Base-by-base conservation (phyloP, 2,888 invertebrate genomes). In the Thymelicus sylvestris region DNA sequence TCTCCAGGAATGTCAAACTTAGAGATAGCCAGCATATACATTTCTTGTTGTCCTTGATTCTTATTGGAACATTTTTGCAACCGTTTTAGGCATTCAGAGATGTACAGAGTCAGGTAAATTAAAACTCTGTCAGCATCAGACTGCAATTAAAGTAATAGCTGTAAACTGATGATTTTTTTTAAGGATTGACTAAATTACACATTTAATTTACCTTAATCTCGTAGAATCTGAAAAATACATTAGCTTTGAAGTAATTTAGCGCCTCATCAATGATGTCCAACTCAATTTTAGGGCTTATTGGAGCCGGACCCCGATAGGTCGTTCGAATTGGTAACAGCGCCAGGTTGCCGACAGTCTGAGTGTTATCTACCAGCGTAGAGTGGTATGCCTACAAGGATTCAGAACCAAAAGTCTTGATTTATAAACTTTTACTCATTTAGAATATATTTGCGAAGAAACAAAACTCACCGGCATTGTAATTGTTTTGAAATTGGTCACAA, bases 181-280 rank as follows among this genome's bases (percentile, higher is more conserved):
- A 57, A 19, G 7, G 0, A 19, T 8, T 19, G 6, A 12, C 12
- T 41, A 41, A 2, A 61, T 10, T 7, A 12, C 31, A 61, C 15
- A 52, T 15, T 52, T 60, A 7, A 50, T 78, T 79, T 91, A 98
- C 98, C 96, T 99, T 99, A 73, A 99, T 98, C 95, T 99, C 99
- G 90, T 99, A 99, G 48, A 98, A 99, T 78, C 99, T 96, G 89
- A 99, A 99, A 92, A 99, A 99, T 0, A 99, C 99, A 93, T 99
- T 99, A 0, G 99, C 99, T 94, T 99, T 99, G 91, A 99, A 99
- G 89, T 96, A 99, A 84, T 97, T 97, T 48, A 99, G 95, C 67
- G 99, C 98, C 94, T 99, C 99, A 90, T 99, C 99, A 78, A 99
- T 97, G 75, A 99, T 97, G 90, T 99, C 99, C 77, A 95, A 95